Evolutionary conservation across 2,113 vertebrate species (phyloP).

Genomic region (Xiphias gladius): DNA sequence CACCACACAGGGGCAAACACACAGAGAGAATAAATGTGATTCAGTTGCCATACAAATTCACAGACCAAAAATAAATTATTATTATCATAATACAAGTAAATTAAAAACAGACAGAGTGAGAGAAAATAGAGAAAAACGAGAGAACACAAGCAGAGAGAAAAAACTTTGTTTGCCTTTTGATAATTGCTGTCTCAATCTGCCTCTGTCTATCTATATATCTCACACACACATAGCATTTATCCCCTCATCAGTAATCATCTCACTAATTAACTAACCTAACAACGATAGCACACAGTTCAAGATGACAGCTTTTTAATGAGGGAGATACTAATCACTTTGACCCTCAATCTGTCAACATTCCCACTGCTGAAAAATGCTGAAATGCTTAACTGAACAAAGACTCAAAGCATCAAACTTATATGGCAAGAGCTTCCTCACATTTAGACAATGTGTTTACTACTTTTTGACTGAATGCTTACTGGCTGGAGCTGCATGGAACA

Average conservation of each 20-base stretch:
- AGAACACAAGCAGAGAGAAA: background rate
- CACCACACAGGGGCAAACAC: background rate
- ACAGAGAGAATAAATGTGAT: background rate
- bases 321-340: slow-evolving; percentile 69
- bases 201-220: slow-evolving; percentile 16
- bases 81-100: background rate
- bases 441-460: background rate
- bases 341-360: slow-evolving; percentile 49
- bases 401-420: slow-evolving; percentile 1
- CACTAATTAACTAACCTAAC: slow-evolving; percentile 69
- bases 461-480: slow-evolving; percentile 10
- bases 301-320: slow-evolving; percentile 64
- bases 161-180: slow-evolving; percentile 42
- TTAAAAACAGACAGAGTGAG: slow-evolving; percentile 10
- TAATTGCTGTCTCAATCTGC: slow-evolving; percentile 21
- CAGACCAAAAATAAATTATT: slow-evolving; percentile 21
- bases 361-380: slow-evolving; percentile 24
- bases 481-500: slow-evolving; percentile 3
- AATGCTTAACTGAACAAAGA: slow-evolving; percentile 36
- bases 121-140: background rate
- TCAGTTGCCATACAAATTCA: slow-evolving; percentile 5
- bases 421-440: background rate
- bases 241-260: slow-evolving; percentile 66
- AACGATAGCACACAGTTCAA: slow-evolving; percentile 62
- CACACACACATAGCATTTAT: slow-evolving; percentile 27